Evolutionary conservation across 2,888 invertebrate genomes (phyloP).

Genomic region (Calliphora vomitoria): DNA sequence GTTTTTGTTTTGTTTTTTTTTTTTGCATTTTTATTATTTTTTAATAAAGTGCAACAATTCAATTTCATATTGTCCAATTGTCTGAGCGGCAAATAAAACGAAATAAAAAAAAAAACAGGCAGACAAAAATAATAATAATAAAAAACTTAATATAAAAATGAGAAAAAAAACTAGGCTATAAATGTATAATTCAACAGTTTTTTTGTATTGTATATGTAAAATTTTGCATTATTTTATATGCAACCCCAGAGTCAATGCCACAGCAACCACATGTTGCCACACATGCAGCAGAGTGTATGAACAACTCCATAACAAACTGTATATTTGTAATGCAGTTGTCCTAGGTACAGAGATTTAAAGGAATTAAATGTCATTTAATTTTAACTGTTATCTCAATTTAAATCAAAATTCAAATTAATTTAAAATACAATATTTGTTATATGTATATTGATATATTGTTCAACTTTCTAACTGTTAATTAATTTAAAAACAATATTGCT

Average conservation of each 20-base stretch:
- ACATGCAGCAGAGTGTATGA: constrained; percentile 7
- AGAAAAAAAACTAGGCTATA: constrained; percentile 34
- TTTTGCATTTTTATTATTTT: constrained; percentile 42
- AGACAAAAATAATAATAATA: constrained; percentile 36
- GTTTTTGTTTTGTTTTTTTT: background rate
- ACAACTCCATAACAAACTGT: background rate
- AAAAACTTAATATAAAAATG: background rate
- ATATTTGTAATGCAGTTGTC: constrained; percentile 25
- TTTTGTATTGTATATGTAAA: constrained; percentile 6
- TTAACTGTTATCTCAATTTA: background rate
- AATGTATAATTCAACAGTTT: constrained; percentile 60
- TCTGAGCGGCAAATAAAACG: constrained; percentile 45
- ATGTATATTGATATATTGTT: background rate
- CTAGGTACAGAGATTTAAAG: constrained; percentile 11
- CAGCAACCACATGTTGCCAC: constrained; percentile 61
- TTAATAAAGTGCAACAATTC: constrained; percentile 69
- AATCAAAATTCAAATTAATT: background rate
- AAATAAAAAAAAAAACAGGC: constrained; percentile 1
- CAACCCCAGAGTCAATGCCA: constrained; percentile 62
- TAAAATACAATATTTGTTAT: no score
- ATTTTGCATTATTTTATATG: constrained; percentile 47
- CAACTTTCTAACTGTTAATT: constrained; percentile 14
- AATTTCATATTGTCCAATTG: constrained; percentile 67
- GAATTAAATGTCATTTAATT: background rate
- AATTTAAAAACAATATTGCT: background rate